Evolutionary conservation across 1,140 invertebrate species (phyloP).

Genomic region (Cryptotermes secundus): DNA sequence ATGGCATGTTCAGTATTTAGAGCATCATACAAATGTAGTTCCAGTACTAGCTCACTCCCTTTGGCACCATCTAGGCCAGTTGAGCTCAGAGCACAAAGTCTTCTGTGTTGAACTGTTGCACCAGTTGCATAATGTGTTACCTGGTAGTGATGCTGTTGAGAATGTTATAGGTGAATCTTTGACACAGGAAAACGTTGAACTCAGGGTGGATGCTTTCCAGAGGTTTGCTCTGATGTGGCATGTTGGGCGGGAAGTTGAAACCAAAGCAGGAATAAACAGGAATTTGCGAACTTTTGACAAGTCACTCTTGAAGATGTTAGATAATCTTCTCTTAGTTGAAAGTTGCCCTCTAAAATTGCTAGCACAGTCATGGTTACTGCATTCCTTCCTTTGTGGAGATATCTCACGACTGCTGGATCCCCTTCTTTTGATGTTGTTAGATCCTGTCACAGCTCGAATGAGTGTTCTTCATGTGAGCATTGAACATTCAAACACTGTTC

Average conservation of each 20-base stretch:
- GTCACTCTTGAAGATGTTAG: constrained; percentile 49
- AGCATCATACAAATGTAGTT: constrained; percentile 64
- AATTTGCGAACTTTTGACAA: constrained; percentile 57
- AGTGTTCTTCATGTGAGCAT: constrained; percentile 84
- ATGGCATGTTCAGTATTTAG: constrained; percentile 62
- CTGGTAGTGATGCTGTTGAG: constrained; percentile 62
- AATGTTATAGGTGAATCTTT: constrained; percentile 63
- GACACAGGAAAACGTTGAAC: constrained; percentile 52
- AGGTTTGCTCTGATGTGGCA: constrained; percentile 80
- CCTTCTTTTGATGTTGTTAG: constrained; percentile 73
- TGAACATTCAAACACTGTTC: constrained; percentile 59
- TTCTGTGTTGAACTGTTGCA: constrained; percentile 67
- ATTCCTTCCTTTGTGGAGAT: constrained; percentile 73
- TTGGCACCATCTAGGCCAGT: constrained; percentile 65
- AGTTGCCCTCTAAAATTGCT: constrained; percentile 68
- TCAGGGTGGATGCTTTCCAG: constrained; percentile 65
- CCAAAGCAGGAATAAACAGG: constrained; percentile 51
- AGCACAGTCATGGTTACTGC: constrained; percentile 71
- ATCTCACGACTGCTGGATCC: constrained; percentile 78
- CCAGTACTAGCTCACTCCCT: constrained; percentile 63
- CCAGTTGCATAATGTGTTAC: constrained; percentile 67
- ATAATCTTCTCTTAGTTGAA: constrained; percentile 69
- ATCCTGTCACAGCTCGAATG: constrained; percentile 79
- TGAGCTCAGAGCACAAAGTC: constrained; percentile 60
- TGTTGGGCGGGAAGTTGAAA: constrained; percentile 66